Base-by-base conservation (phyloP, 2,888 invertebrate genomes). In the Clepsis dumicolana region DNA sequence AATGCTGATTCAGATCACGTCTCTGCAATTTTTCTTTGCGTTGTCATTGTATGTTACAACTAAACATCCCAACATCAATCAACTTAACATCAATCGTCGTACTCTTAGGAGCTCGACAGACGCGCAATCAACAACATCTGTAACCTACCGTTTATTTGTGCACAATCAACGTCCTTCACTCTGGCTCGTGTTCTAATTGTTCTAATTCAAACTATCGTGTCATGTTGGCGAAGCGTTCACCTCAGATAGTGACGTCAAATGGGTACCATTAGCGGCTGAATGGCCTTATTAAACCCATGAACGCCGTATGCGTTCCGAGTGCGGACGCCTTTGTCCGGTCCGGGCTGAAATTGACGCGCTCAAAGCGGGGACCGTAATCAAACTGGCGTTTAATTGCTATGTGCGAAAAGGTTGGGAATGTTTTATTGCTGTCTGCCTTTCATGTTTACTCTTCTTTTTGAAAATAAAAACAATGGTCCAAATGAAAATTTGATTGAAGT, bases 281-380 rank as follows among this genome's bases (percentile, higher is more conserved):
- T 53, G 64, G 52, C 32, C 54, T 76, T 82, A 83, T 83, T 83
- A 84, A 66, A 59, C 71, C 77, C 69, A 72, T 81, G 79, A 85
- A 84, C 78, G 75, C 78, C 50, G 48, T 32, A 44, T 52, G 54
- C 44, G 64, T 35, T 59, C 29, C 70, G 70, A 44, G 75, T 76
- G 74, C 71, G 71, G 74, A 63, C 67, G 73, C 82, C 80, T 84
- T 87, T 87, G 85, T 87, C 80, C 74, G 70, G 85, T 87, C 80
- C 74, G 70, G 72, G 50, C 72, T 74, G 62, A 78, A 82, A 83
- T 76, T 78, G 75, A 77, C 71, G 77, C 72, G 72, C 65, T 35
- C 67, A 70, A 73, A 71, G 72, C 69, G 27, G 50, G 48, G 64
- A 54, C 57, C 61, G 66, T 59, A 64, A 61, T 72, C 72, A 62